Percentiles rank a stretch among this genome's conserved stretches.
These are phyloP conservation scores for Oscheius sp. DNA, from an alignment of 2,888 invertebrate species.

Conservation along the genomic window DNA sequence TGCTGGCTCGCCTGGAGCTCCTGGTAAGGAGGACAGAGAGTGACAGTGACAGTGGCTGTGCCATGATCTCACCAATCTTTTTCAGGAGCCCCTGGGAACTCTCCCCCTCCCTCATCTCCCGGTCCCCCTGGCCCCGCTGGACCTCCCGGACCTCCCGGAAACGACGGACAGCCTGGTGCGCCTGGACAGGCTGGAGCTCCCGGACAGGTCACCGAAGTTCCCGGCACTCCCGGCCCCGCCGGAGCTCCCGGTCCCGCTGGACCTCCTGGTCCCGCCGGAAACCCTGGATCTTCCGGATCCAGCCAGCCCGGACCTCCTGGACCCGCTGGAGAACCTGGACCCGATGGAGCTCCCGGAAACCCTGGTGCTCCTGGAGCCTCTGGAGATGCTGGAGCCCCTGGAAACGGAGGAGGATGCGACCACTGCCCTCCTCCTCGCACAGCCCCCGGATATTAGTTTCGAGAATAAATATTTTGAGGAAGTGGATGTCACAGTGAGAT, in stretches of 20 bases:
- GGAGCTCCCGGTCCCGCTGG: slow-evolving; percentile 54
- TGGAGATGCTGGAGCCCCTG: slow-evolving; percentile 43
- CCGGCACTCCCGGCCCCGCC: slow-evolving; percentile 51
- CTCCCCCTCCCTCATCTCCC: slow-evolving; percentile 72
- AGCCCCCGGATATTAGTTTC: too few relatives aligned
- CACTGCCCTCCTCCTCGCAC: slow-evolving; percentile 36
- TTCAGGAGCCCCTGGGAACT: slow-evolving; percentile 68
- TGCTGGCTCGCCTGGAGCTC: slow-evolving; percentile 78
- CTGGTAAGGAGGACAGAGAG: slow-evolving; percentile 32
- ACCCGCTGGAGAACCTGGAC: slow-evolving; percentile 62
- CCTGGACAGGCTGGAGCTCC: slow-evolving; percentile 59
- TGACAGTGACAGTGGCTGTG: slow-evolving; percentile 41
- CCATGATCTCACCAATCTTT: too few relatives aligned
- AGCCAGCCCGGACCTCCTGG: slow-evolving; percentile 60
- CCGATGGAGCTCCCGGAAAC: slow-evolving; percentile 59
- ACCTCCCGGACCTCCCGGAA: slow-evolving; percentile 57
- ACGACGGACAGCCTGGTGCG: slow-evolving; percentile 53
- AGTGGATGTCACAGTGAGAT: too few relatives aligned
- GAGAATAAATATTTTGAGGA: too few relatives aligned
- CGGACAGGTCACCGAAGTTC: slow-evolving; percentile 55
- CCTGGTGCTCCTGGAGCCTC: slow-evolving; percentile 54
- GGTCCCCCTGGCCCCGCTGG: slow-evolving; percentile 63
- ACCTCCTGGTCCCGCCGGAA: slow-evolving; percentile 57
- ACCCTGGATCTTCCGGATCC: slow-evolving; percentile 48
- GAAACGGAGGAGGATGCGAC: slow-evolving; percentile 57